phyloP scores from a whole-genome alignment of 1,140 invertebrate species.

The Neodiprion fabricii region DNA sequence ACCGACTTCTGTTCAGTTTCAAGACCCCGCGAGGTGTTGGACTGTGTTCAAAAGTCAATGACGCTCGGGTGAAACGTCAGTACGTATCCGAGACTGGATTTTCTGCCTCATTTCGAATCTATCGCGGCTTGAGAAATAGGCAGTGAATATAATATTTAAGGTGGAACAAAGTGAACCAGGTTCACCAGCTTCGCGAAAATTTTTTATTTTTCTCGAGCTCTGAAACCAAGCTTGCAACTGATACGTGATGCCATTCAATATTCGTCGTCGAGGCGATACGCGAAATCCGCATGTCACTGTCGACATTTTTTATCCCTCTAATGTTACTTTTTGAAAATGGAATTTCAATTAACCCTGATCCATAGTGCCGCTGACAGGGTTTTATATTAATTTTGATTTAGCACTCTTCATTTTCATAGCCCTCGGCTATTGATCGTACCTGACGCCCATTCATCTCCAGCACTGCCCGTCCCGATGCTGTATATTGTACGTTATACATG shows the following conservation, averaged over 20 bases:
- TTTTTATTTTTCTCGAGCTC: too few species aligned
- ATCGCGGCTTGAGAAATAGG: too few species aligned
- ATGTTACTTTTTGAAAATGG: neutral
- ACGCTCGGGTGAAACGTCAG: neutral
- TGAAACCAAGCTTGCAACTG: too few species aligned
- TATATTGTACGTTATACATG: neutral
- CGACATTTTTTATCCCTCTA: neutral
- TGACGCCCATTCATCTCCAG: neutral
- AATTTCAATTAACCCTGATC: neutral
- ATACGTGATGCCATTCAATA: too few species aligned
- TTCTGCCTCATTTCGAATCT: too few species aligned
- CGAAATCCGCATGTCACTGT: too few species aligned
- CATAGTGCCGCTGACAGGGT: neutral
- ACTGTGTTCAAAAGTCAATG: neutral
- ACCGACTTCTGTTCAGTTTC: slow-evolving; percentile 23
- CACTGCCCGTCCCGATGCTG: too few species aligned
- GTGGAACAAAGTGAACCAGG: too few species aligned
- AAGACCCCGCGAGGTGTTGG: slow-evolving; percentile 19
- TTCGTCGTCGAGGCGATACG: too few species aligned
- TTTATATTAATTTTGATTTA: slow-evolving; percentile 4
- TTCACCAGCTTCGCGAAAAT: too few species aligned
- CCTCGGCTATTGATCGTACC: neutral
- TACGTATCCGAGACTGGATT: too few species aligned
- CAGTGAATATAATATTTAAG: too few species aligned
- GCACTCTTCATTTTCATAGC: neutral